phyloP scores from a whole-genome alignment of 2,888 invertebrate genomes.

The Drosophila stalkeri region DNA sequence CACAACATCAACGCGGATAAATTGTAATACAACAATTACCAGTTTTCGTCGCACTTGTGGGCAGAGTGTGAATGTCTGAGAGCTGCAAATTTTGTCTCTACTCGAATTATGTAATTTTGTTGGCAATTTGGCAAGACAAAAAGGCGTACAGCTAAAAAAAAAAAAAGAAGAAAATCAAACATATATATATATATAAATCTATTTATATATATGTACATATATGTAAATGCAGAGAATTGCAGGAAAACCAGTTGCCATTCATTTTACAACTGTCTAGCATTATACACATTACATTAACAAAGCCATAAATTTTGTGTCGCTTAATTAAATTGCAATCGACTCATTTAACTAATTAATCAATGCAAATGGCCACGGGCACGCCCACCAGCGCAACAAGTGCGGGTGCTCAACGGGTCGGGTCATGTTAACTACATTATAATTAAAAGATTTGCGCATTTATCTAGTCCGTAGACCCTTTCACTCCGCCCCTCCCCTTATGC shows the following conservation, averaged over 20 bases:
- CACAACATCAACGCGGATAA: conserved; percentile 47
- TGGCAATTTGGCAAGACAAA: conserved; percentile 45
- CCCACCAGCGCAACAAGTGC: conserved; percentile 45
- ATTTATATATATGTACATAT: background rate
- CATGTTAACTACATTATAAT: conserved; percentile 48
- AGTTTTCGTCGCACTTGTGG: conserved; percentile 62
- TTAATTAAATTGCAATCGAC: conserved; percentile 49
- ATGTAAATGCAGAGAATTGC: conserved; percentile 38
- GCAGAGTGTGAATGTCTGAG: conserved; percentile 69
- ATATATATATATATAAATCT: background rate
- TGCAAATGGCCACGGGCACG: conserved; percentile 33
- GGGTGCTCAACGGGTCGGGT: conserved; percentile 50
- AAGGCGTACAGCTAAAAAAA: conserved; percentile 14
- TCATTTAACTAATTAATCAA: conserved; percentile 68
- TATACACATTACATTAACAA: conserved; percentile 20
- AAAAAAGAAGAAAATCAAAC: background rate
- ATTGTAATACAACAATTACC: conserved; percentile 60
- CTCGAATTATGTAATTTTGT: conserved; percentile 65
- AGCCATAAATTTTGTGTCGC: conserved; percentile 51
- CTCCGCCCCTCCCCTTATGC: conserved; percentile 23
- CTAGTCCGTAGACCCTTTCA: background rate
- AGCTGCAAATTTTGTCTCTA: conserved; percentile 47
- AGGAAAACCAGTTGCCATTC: conserved; percentile 35
- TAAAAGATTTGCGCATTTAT: conserved; percentile 73
- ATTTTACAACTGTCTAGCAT: conserved; percentile 28